Evolutionary conservation across 2,888 invertebrate genomes (phyloP).

Genomic region (Tineola bisselliella): DNA sequence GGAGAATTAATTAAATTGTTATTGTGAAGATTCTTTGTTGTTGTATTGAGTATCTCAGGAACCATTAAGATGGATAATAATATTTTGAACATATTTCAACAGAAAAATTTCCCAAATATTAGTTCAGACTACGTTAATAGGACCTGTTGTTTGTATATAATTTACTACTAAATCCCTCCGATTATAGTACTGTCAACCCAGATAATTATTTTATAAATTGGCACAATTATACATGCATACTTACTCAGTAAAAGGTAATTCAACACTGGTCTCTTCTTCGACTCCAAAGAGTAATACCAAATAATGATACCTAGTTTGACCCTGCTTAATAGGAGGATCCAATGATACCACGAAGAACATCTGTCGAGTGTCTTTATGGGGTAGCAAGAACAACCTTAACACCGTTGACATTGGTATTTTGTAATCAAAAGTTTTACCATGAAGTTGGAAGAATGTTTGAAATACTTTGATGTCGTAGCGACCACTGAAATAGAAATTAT

Average conservation of each 20-base stretch:
- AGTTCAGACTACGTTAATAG: no score
- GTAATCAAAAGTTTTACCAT: constrained; percentile 99
- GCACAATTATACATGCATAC: constrained; percentile 43
- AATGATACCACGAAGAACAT: constrained; percentile 98
- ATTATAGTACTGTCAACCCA: no score
- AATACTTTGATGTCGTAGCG: constrained; percentile 97
- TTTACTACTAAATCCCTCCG: no score
- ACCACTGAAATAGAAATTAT: constrained; percentile 74
- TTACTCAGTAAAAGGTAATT: constrained; percentile 91
- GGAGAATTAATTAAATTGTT: no score
- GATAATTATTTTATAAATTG: no score
- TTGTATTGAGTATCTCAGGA: no score
- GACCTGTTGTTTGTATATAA: no score
- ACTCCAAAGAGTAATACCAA: constrained; percentile 93
- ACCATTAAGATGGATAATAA: no score
- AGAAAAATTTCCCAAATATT: no score
- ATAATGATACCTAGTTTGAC: constrained; percentile 98
- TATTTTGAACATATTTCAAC: no score
- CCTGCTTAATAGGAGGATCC: constrained; percentile 99
- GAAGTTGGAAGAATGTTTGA: constrained; percentile 71
- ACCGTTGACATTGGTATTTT: constrained; percentile 99
- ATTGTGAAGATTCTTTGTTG: no score
- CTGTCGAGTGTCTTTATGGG: constrained; percentile 97
- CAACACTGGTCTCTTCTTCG: constrained; percentile 92
- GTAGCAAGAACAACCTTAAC: constrained; percentile 90